These are phyloP conservation scores for Sarcophaga bullata DNA, from an alignment of 1,140 invertebrate genomes.

Conservation along the genomic window DNA sequence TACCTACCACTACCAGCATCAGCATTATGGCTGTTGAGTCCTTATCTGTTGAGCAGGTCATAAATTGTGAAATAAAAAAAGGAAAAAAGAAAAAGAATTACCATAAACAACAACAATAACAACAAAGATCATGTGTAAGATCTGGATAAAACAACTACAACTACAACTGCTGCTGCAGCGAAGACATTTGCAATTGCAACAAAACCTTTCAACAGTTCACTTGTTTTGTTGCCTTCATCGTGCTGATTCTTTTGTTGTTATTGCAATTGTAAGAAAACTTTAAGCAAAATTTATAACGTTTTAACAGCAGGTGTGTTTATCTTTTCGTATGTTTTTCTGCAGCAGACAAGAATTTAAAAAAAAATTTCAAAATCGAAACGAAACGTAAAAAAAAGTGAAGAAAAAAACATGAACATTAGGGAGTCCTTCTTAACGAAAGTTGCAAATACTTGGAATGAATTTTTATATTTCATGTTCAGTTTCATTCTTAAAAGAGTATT, in stretches of 20 bases:
- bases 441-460: too few species aligned
- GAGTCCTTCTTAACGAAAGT: neutral
- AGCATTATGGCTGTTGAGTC: too few species aligned
- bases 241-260: too few species aligned
- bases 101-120: too few species aligned
- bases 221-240: too few species aligned
- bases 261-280: too few species aligned
- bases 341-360: neutral
- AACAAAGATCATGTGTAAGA: neutral
- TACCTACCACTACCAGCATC: too few species aligned
- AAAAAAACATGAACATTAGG: neutral
- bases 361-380: neutral
- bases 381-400: neutral
- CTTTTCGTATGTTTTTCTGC: neutral
- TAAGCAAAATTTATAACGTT: neutral
- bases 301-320: conserved; percentile 9
- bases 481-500: neutral
- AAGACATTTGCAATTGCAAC: neutral
- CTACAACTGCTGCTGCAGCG: neutral
- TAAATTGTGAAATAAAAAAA: too few species aligned
- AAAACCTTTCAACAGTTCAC: neutral
- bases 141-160: neutral
- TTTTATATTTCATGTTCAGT: too few species aligned
- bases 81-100: too few species aligned
- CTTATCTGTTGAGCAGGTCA: too few species aligned